Conservation (phyloP, 2,797 vertebrate species). For the Euthynnus affinis region DNA sequence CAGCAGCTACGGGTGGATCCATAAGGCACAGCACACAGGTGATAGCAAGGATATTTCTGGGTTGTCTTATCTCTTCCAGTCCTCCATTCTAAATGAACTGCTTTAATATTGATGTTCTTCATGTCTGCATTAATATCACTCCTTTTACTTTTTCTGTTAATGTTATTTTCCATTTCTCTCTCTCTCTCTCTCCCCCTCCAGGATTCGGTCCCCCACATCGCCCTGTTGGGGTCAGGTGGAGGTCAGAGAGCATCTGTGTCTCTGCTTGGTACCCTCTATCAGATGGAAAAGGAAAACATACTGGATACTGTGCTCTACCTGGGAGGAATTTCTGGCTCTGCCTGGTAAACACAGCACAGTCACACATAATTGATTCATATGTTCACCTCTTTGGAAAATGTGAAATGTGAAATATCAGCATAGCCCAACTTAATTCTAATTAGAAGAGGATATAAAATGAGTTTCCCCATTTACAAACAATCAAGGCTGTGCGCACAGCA, state of each 20-base stretch:
- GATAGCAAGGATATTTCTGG: no score
- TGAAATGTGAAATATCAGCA: not conserved
- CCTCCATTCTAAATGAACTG: no score
- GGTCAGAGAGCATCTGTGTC: constrained; percentile 74
- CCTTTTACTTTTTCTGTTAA: not conserved
- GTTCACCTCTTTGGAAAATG: not conserved
- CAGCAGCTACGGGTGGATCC: no score
- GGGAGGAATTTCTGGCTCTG: constrained; percentile 36
- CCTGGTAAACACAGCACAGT: constrained; percentile 15
- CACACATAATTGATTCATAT: not conserved
- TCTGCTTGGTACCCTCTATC: constrained; percentile 68
- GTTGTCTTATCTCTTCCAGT: no score
- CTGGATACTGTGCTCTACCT: constrained; percentile 74
- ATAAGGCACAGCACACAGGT: no score
- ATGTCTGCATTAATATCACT: not conserved
- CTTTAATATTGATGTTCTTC: not conserved
- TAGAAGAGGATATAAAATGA: not conserved
- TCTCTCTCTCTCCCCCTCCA: constrained; percentile 37
- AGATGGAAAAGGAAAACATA: constrained; percentile 71
- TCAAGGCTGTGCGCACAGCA: no score
- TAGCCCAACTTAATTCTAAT: not conserved
- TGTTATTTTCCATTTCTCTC: no score
- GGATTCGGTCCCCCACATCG: constrained; percentile 68
- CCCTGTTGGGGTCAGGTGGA: constrained; percentile 74
- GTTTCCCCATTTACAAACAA: no score